Conservation (phyloP, 2,888 invertebrate species). For the Hedychridium roseum region DNA sequence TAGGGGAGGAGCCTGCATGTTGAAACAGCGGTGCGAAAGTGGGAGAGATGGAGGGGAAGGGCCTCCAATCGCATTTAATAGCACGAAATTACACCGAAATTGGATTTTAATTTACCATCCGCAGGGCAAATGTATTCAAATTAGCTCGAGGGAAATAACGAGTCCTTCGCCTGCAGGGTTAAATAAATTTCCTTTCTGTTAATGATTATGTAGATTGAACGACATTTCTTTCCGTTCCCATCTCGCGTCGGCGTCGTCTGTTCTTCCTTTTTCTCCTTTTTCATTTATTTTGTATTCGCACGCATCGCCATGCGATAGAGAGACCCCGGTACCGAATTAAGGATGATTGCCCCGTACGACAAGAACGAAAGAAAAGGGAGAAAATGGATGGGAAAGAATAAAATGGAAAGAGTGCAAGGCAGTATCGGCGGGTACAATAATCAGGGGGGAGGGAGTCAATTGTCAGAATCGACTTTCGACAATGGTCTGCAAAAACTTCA, state of each 20-base stretch:
- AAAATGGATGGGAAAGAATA: slow-evolving; percentile 4
- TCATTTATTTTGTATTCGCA: slow-evolving; percentile 3
- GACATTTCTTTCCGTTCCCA: slow-evolving; percentile 49
- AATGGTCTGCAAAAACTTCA: no score
- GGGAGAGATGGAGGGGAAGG: slow-evolving; percentile 13
- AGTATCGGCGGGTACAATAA: slow-evolving; percentile 16
- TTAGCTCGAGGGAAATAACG: slow-evolving; percentile 55
- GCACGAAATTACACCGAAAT: slow-evolving; percentile 61
- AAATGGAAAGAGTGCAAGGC: not conserved
- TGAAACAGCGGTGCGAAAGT: slow-evolving; percentile 2
- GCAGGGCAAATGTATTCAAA: slow-evolving; percentile 59
- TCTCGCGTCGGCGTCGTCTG: slow-evolving; percentile 18
- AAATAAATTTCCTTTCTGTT: slow-evolving; percentile 62
- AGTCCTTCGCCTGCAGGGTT: slow-evolving; percentile 50
- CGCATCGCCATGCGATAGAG: not conserved
- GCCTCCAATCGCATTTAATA: slow-evolving; percentile 57
- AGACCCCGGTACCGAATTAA: slow-evolving; percentile 45
- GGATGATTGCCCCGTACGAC: slow-evolving; percentile 48
- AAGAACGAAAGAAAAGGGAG: slow-evolving; percentile 23
- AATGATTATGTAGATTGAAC: slow-evolving; percentile 62
- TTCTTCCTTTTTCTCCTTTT: slow-evolving; percentile 20
- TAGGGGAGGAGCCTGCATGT: slow-evolving; percentile 5
- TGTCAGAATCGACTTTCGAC: slow-evolving; percentile 31
- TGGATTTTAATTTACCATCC: slow-evolving; percentile 62
- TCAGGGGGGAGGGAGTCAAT: slow-evolving; percentile 20